Evolutionary conservation across 2,888 invertebrate genomes (phyloP), one percentile per base, ranked within the genome.

Genomic region (Lymantria dispar): DNA sequence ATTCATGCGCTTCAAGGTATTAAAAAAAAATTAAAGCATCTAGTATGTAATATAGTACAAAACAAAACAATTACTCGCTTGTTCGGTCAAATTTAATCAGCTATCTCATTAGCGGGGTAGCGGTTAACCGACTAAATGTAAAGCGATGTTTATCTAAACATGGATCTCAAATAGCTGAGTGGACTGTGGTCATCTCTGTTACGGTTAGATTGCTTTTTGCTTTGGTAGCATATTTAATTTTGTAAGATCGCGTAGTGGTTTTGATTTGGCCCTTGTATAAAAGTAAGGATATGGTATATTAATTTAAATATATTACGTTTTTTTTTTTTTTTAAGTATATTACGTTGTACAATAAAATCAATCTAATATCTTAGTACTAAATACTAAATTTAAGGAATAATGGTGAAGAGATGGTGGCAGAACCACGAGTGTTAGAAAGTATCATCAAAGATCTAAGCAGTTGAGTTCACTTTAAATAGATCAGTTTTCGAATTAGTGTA

Each of bases 121-220:
- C 39, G 73, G 73, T 62, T 64, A 70, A 63, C 72, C 70, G 58
- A 55, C 61, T 57, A 61, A 62, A 72, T 70, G 62, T 60, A 64
- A 65, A 66, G 54, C 62, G 60, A 58, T 58, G 68, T 72, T 72
- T 70, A 68, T 70, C 68, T 70, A 62, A 71, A 61, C 64, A 56
- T 45, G 56, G 56, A 64, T 68, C 62, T 66, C 50, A 54, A 64
- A 52, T 56, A 56, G 56, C 58, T 53, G 56, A 56, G 56, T 56
- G 67, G 50, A 50, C 47, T 64, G 67, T 43, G 72, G 64, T 64
- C 58, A 56, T 50, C 52, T 46, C 45, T 52, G 67, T 57, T 42
- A 55, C 45, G 37, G 51, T 54, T 51, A 56, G 67, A 60, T 67
- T 61, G 64, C 33, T 67, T 72, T 72, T 70, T 70, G 71, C 68